Conservation (phyloP, 2,888 invertebrate genomes). For the Syrista parreyssii region DNA sequence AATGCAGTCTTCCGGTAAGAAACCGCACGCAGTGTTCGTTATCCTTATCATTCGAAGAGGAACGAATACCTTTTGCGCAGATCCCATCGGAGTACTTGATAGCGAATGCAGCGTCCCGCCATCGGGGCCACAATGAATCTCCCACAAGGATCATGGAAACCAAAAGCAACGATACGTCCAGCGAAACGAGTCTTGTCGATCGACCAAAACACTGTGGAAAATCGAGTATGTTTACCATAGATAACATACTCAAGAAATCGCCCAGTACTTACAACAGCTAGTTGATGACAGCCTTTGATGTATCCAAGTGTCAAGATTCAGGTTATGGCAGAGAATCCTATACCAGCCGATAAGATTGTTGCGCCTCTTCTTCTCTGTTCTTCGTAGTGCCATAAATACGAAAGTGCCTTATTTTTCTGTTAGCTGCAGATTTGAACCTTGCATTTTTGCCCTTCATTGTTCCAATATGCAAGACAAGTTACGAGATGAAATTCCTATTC, state of each 20-base stretch:
- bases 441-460: not conserved
- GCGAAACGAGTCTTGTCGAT: not conserved
- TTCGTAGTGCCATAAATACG: not conserved
- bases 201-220: slow-evolving; percentile 25
- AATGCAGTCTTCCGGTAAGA: slow-evolving; percentile 31
- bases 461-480: not conserved
- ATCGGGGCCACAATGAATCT: not conserved
- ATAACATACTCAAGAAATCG: slow-evolving; percentile 50
- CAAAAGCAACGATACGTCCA: not conserved
- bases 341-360: not conserved
- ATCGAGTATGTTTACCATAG: slow-evolving; percentile 52
- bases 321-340: not conserved
- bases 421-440: not conserved
- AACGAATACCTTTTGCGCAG: slow-evolving; percentile 7
- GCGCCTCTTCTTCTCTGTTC: not conserved
- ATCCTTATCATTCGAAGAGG: not conserved
- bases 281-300: not conserved
- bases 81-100: not conserved
- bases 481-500: not conserved
- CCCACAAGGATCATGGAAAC: not conserved
- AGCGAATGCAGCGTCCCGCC: slow-evolving; percentile 14
- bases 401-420: not conserved
- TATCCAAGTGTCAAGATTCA: not conserved
- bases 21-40: not conserved
- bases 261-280: slow-evolving; percentile 7